These are phyloP conservation scores for Falcaria lacertinaria DNA, from an alignment of 2,888 invertebrate genomes.

Conservation along the genomic window DNA sequence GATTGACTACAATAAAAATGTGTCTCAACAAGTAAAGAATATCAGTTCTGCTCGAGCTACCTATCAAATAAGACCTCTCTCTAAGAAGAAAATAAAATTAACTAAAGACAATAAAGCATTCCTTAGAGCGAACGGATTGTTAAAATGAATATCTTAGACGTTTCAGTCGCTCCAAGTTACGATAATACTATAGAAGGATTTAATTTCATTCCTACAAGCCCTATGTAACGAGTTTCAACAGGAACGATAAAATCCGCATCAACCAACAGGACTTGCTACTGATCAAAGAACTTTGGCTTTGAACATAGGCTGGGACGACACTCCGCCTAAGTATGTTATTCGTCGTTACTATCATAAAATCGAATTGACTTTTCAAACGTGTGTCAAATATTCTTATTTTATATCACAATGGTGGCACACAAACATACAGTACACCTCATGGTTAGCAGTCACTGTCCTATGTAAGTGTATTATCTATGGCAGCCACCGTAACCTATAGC, in stretches of 20 bases:
- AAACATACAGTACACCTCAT: too few relatives aligned
- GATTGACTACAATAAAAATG: not conserved
- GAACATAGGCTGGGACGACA: too few relatives aligned
- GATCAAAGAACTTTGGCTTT: too few relatives aligned
- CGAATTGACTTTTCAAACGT: too few relatives aligned
- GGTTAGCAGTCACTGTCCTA: too few relatives aligned
- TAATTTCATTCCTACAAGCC: slow-evolving; percentile 15
- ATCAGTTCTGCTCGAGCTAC: not conserved
- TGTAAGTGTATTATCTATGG: too few relatives aligned
- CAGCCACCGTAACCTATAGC: too few relatives aligned
- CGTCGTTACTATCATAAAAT: too few relatives aligned
- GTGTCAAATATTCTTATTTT: too few relatives aligned
- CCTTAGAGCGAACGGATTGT: slow-evolving; percentile 10
- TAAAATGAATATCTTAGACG: slow-evolving; percentile 13
- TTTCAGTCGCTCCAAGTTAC: slow-evolving; percentile 7
- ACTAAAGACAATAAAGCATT: slow-evolving; percentile 12
- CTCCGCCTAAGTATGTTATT: too few relatives aligned
- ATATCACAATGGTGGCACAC: too few relatives aligned
- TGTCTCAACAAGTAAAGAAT: not conserved
- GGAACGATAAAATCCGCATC: slow-evolving; percentile 20
- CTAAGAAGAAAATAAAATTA: slow-evolving; percentile 9
- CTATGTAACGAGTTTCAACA: slow-evolving; percentile 13
- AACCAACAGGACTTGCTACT: too few relatives aligned
- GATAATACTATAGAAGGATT: slow-evolving; percentile 15
- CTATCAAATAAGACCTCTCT: slow-evolving; percentile 5